These are phyloP conservation scores for Stenchaetothrips biformis DNA, from an alignment of 2,888 invertebrate genomes.

Conservation along the genomic window DNA sequence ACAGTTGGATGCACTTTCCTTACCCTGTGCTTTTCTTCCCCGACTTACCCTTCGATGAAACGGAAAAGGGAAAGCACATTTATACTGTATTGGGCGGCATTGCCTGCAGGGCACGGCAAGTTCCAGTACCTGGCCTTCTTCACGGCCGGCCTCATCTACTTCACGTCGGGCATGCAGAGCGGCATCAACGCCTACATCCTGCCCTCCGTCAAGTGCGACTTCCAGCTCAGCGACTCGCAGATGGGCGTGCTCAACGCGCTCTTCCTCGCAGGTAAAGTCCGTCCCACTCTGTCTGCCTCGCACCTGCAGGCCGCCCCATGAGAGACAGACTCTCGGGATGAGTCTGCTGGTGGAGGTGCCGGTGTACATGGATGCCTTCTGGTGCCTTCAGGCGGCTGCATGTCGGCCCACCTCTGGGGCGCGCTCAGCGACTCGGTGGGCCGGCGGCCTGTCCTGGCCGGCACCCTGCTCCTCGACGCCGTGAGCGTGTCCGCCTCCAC, in stretches of 20 bases:
- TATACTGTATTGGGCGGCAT: neutral
- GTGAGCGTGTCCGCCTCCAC: slow-evolving; percentile 54
- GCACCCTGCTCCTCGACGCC: slow-evolving; percentile 51
- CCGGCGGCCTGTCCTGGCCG: slow-evolving; percentile 56
- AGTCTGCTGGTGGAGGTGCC: too few species aligned
- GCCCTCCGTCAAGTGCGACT: slow-evolving; percentile 67
- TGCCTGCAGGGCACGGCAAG: neutral
- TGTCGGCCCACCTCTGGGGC: neutral
- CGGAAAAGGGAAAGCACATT: neutral
- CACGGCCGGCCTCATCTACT: slow-evolving; percentile 52
- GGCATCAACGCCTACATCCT: slow-evolving; percentile 66
- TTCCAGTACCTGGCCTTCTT: slow-evolving; percentile 10
- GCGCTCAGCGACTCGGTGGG: slow-evolving; percentile 58
- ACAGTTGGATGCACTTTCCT: too few species aligned
- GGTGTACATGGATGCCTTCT: neutral
- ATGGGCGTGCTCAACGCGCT: slow-evolving; percentile 67
- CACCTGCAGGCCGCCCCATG: too few species aligned
- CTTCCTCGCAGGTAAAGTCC: slow-evolving; percentile 61
- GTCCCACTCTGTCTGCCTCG: too few species aligned
- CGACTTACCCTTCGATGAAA: too few species aligned
- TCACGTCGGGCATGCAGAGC: slow-evolving; percentile 61
- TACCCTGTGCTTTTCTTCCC: too few species aligned
- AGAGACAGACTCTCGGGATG: too few species aligned
- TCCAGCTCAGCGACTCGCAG: slow-evolving; percentile 59
- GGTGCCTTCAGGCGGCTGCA: neutral